A percentile compares a stretch with the other conserved stretches of the same genome.
Evolutionary conservation across 2,888 invertebrate species (phyloP).

Genomic region (Clivina fossor): DNA sequence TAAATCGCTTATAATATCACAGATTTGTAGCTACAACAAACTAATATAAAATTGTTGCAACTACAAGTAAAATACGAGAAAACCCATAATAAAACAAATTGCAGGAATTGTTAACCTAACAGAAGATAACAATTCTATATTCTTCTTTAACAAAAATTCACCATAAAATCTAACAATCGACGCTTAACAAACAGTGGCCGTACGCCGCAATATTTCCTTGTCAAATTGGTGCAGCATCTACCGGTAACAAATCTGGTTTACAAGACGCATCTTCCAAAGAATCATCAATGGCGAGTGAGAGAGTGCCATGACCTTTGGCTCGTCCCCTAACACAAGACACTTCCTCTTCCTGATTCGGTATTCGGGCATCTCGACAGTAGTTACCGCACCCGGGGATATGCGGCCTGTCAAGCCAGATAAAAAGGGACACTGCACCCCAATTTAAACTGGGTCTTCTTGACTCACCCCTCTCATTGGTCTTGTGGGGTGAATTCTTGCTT

Average conservation of each 20-base stretch:
- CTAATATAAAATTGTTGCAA: too few relatives aligned
- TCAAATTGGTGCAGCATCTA: not conserved
- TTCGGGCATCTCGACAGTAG: too few relatives aligned
- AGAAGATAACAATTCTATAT: too few relatives aligned
- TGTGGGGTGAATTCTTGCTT: slow-evolving; percentile 16
- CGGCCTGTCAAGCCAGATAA: slow-evolving; percentile 27
- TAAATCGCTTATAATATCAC: too few relatives aligned
- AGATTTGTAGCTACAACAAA: too few relatives aligned
- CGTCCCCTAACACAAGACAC: slow-evolving; percentile 14
- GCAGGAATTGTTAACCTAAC: too few relatives aligned
- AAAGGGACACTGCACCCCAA: slow-evolving; percentile 30
- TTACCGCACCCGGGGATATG: not conserved
- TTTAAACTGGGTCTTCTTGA: slow-evolving; percentile 32
- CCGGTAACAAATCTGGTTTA: slow-evolving; percentile 23
- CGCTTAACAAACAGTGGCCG: not conserved
- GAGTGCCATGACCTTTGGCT: slow-evolving; percentile 21
- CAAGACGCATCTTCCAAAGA: not conserved
- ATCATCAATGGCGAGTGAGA: slow-evolving; percentile 18
- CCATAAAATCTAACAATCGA: too few relatives aligned
- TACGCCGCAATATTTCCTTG: slow-evolving; percentile 10
- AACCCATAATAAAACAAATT: too few relatives aligned
- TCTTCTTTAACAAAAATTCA: too few relatives aligned
- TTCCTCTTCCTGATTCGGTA: slow-evolving; percentile 23
- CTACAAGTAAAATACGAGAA: too few relatives aligned
- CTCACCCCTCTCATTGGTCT: slow-evolving; percentile 26